Conservation (phyloP, 2,888 invertebrate species). For the Papilio elwesi region DNA sequence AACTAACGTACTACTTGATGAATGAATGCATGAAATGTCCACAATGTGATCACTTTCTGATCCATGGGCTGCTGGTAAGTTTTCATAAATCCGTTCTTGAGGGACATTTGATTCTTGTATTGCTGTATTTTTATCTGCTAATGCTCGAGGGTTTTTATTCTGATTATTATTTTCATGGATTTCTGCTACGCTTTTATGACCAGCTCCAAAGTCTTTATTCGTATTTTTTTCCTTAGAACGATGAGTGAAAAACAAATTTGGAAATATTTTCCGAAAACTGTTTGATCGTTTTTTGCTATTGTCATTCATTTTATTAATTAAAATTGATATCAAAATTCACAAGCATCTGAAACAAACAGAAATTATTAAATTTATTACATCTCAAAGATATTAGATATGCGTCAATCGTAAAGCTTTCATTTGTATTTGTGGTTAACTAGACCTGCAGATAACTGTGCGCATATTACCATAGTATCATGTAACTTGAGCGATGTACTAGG, state of each 20-base stretch:
- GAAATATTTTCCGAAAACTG: conserved; percentile 73
- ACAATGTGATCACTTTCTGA: conserved; percentile 52
- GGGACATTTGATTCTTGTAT: conserved; percentile 49
- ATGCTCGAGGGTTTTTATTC: conserved; percentile 66
- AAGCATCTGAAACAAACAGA: conserved; percentile 50
- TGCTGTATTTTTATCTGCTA: conserved; percentile 56
- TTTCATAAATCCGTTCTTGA: conserved; percentile 74
- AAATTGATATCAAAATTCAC: background rate
- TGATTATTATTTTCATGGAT: conserved; percentile 58
- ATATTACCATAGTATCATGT: background rate
- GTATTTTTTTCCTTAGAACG: conserved; percentile 67
- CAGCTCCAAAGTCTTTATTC: conserved; percentile 52
- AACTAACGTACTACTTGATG: conserved; percentile 74
- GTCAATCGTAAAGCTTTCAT: background rate
- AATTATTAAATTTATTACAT: background rate
- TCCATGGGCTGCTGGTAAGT: conserved; percentile 57
- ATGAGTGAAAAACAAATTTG: conserved; percentile 67
- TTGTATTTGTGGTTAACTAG: no score
- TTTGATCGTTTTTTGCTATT: conserved; percentile 67
- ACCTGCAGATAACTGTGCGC: conserved; percentile 1
- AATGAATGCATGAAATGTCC: conserved; percentile 63
- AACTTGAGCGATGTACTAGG: background rate
- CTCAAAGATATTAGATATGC: background rate
- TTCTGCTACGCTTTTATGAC: conserved; percentile 45
- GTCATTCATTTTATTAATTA: conserved; percentile 49